A percentile compares a stretch with the other conserved stretches of the same genome.
Evolutionary conservation across 2,113 vertebrate species (phyloP).

Genomic region (Todiramphus chloris): DNA sequence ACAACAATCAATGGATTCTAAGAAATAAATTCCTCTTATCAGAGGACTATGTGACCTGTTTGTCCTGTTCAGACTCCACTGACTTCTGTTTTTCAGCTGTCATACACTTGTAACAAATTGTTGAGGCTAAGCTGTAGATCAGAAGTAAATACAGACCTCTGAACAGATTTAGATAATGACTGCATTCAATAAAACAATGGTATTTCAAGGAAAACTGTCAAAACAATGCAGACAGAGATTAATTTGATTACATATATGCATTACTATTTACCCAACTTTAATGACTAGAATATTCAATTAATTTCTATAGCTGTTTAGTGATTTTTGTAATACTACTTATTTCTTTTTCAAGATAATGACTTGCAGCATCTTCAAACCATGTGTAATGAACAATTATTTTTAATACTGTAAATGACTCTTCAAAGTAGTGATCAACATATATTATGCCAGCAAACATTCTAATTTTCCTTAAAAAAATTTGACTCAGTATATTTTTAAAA

Average conservation of each 20-base stretch:
- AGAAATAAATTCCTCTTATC: not conserved
- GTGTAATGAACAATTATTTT: not conserved
- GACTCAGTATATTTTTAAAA: not conserved
- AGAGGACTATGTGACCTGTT: not conserved
- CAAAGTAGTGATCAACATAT: not conserved
- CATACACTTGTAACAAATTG: not conserved
- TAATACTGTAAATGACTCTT: not conserved
- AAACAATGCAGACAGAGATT: not conserved
- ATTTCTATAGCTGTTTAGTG: not conserved
- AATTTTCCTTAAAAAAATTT: not conserved
- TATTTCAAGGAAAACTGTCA: not conserved
- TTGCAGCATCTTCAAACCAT: not conserved
- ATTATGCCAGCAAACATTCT: not conserved
- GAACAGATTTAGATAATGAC: not conserved
- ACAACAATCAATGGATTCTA: not conserved
- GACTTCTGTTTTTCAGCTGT: not conserved
- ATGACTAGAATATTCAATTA: not conserved
- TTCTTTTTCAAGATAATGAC: not conserved
- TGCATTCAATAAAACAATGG: not conserved
- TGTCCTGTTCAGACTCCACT: not conserved
- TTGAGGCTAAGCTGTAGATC: rapidly evolving
- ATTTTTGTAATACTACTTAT: not conserved
- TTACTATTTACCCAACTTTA: not conserved
- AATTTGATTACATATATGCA: not conserved
- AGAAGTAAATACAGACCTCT: not conserved